These are phyloP conservation scores for Trachymyrmex septentrionalis DNA, from an alignment of 1,140 invertebrate genomes.

Conservation along the genomic window DNA sequence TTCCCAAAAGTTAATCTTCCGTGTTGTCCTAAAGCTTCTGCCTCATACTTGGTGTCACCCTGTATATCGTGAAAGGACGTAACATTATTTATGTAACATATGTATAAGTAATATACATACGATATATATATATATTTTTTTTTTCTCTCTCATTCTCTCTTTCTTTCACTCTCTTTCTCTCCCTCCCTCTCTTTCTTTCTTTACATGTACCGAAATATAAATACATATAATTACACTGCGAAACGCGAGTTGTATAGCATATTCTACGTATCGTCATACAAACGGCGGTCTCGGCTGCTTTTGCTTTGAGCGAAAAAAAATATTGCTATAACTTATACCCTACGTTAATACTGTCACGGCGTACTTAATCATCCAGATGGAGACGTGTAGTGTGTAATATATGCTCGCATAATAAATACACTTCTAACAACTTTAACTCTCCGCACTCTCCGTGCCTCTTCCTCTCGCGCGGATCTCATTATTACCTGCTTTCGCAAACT, in stretches of 20 bases:
- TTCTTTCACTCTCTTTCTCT: not conserved
- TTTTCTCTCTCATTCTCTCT: not conserved
- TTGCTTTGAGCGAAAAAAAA: slow-evolving; percentile 81
- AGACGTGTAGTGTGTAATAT: slow-evolving; percentile 63
- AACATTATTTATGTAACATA: slow-evolving; percentile 38
- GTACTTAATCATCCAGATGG: slow-evolving; percentile 71
- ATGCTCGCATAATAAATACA: slow-evolving; percentile 61
- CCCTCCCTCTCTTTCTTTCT: not conserved
- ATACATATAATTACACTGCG: slow-evolving; percentile 65
- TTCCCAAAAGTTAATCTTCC: slow-evolving; percentile 35
- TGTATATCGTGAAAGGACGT: slow-evolving; percentile 62
- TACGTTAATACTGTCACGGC: slow-evolving; percentile 82
- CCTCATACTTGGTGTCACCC: slow-evolving; percentile 34
- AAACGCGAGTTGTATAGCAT: slow-evolving; percentile 55
- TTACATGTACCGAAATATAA: slow-evolving; percentile 56
- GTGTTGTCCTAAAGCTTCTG: slow-evolving; percentile 42
- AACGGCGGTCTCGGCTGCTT: slow-evolving; percentile 52
- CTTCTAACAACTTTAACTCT: slow-evolving; percentile 51
- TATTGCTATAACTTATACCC: slow-evolving; percentile 81
- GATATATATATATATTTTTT: not conserved
- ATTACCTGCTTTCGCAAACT: slow-evolving; percentile 42
- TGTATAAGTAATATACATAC: slow-evolving; percentile 29
- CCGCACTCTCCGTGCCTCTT: not conserved
- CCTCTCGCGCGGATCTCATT: not conserved
- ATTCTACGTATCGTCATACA: slow-evolving; percentile 53